These are phyloP conservation scores for Ancistrus triradiatus DNA, from an alignment of 2,113 vertebrate species.

Conservation along the genomic window DNA sequence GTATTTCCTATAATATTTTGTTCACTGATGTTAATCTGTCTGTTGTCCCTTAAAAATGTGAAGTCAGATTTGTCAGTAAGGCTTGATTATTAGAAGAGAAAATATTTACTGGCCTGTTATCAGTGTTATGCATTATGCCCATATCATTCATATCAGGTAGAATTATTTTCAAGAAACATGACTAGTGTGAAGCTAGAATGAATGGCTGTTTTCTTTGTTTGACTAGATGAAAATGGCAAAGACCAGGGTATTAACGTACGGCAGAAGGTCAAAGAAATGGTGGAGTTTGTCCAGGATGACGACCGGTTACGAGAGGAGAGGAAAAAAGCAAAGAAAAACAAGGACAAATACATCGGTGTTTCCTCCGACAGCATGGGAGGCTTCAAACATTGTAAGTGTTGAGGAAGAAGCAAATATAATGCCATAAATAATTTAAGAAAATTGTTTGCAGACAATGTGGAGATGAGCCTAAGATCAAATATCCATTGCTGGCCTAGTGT, in stretches of 20 bases:
- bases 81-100: no score
- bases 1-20: no score
- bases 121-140: no score
- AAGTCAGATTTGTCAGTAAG: no score
- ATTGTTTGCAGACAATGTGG: conserved; percentile 9
- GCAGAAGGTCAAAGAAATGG: conserved; percentile 98
- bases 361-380: conserved; percentile 87
- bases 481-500: not conserved
- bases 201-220: no score
- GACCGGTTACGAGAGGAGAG: conserved; percentile 91
- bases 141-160: no score
- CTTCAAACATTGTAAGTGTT: conserved; percentile 85
- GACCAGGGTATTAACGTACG: conserved; percentile 98
- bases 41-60: no score
- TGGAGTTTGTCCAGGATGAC: conserved; percentile 95
- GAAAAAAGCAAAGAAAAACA: conserved; percentile 98
- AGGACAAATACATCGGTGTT: conserved; percentile 97
- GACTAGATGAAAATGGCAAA: conserved; percentile 89
- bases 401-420: not conserved
- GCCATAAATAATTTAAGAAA: not conserved
- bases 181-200: no score
- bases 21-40: no score
- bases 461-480: conserved; percentile 6
- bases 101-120: no score
- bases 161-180: no score